phyloP scores from a whole-genome alignment of 2,888 invertebrate genomes.

The Amblyjoppa fuscipennis region DNA sequence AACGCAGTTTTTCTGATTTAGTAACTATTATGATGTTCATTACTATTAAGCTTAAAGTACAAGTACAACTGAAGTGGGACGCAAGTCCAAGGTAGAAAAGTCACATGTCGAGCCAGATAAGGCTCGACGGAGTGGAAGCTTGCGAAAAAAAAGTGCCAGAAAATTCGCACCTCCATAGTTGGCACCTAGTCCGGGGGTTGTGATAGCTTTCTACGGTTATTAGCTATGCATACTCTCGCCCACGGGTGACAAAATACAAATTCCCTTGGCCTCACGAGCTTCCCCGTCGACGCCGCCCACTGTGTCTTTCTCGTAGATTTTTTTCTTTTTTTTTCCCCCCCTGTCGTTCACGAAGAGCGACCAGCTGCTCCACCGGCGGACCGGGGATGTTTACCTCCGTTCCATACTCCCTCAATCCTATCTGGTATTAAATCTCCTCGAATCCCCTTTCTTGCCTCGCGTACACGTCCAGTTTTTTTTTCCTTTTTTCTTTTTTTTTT shows the following conservation, averaged over 20 bases:
- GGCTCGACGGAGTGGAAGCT: background rate
- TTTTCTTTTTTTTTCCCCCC: conserved; percentile 7
- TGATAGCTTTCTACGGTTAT: conserved; percentile 69
- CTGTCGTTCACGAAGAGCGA: conserved; percentile 44
- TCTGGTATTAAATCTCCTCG: conserved; percentile 83
- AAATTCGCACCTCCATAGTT: conserved; percentile 74
- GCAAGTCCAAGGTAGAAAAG: background rate
- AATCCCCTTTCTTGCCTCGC: conserved; percentile 75
- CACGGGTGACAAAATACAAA: conserved; percentile 81
- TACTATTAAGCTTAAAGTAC: too few species aligned
- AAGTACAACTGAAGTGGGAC: too few species aligned
- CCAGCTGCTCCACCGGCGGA: conserved; percentile 32
- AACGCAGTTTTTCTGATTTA: background rate
- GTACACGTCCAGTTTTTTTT: conserved; percentile 72
- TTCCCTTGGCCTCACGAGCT: conserved; percentile 69
- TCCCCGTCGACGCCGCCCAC: conserved; percentile 27
- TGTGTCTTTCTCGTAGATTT: conserved; percentile 30
- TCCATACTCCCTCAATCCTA: conserved; percentile 79
- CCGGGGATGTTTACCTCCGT: conserved; percentile 78
- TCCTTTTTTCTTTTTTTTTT: conserved; percentile 59
- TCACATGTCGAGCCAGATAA: background rate
- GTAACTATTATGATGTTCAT: background rate
- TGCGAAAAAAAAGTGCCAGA: conserved; percentile 13
- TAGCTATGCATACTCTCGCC: conserved; percentile 76
- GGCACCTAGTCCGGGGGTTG: conserved; percentile 69